A percentile compares a stretch with the other conserved stretches of the same genome.
These are phyloP conservation scores for Psammodynastes pulverulentus DNA, from an alignment of 2,113 vertebrate species.

Conservation along the genomic window DNA sequence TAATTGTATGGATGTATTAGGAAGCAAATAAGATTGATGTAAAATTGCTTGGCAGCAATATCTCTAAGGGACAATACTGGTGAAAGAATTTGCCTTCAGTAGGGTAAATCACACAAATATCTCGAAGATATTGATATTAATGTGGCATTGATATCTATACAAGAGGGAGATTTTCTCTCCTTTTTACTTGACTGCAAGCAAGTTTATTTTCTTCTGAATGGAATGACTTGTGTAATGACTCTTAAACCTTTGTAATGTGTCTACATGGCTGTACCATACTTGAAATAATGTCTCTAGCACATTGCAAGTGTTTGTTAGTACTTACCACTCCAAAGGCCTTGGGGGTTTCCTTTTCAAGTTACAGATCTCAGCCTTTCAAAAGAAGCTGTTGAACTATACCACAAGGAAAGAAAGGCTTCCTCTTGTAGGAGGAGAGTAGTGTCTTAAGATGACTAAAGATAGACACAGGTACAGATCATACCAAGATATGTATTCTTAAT, in stretches of 20 bases:
- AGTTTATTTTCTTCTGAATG: constrained; percentile 35
- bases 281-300: neutral
- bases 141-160: constrained; percentile 44
- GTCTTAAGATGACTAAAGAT: neutral
- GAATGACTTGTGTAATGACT: neutral
- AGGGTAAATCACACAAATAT: constrained; percentile 29
- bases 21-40: neutral
- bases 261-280: neutral
- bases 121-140: constrained; percentile 10
- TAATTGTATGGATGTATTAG: neutral
- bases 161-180: constrained; percentile 1
- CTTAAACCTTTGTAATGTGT: neutral
- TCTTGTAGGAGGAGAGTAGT: neutral
- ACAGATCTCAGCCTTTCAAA: neutral
- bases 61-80: constrained; percentile 47
- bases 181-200: constrained; percentile 11
- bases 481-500: neutral
- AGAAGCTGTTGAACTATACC: neutral
- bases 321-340: neutral
- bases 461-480: neutral
- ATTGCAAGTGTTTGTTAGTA: neutral
- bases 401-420: neutral
- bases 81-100: constrained; percentile 46
- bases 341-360: neutral
- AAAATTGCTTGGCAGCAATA: constrained; percentile 26